Evolutionary conservation across 1,140 invertebrate species (phyloP).

Genomic region (Leptinotarsa undecemlineata): DNA sequence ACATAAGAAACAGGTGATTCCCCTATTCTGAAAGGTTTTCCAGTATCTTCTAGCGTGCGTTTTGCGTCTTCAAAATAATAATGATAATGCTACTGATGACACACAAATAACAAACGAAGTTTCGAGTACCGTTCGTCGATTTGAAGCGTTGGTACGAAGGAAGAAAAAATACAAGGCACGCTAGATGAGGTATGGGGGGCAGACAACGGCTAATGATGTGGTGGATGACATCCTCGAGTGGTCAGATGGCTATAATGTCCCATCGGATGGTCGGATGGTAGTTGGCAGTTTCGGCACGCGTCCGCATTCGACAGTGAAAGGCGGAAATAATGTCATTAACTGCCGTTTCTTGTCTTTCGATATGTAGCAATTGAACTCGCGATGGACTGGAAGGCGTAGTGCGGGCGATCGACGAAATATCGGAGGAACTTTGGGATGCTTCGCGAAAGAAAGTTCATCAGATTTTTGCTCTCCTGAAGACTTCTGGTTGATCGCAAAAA

Average conservation of each 20-base stretch:
- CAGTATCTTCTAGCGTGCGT: too few relatives aligned
- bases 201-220: conserved; percentile 30
- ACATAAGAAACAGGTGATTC: too few relatives aligned
- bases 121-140: conserved; percentile 14
- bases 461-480: too few relatives aligned
- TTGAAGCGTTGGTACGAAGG: not conserved
- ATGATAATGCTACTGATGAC: not conserved
- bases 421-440: too few relatives aligned
- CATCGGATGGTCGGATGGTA: conserved; percentile 23
- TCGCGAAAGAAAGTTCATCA: too few relatives aligned
- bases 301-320: conserved; percentile 39
- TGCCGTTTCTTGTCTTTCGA: conserved; percentile 17
- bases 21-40: too few relatives aligned
- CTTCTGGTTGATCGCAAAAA: too few relatives aligned
- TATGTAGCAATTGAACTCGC: not conserved
- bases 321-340: conserved; percentile 35
- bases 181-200: conserved; percentile 14
- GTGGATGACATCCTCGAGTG: conserved; percentile 35
- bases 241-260: conserved; percentile 34
- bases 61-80: too few relatives aligned
- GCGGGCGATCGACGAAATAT: not conserved
- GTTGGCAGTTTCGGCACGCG: conserved; percentile 33
- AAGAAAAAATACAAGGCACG: conserved; percentile 10
- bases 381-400: not conserved
- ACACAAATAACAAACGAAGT: not conserved